Evolutionary conservation across 1,140 invertebrate species (phyloP).

Genomic region (Diploscapter pachys): DNA sequence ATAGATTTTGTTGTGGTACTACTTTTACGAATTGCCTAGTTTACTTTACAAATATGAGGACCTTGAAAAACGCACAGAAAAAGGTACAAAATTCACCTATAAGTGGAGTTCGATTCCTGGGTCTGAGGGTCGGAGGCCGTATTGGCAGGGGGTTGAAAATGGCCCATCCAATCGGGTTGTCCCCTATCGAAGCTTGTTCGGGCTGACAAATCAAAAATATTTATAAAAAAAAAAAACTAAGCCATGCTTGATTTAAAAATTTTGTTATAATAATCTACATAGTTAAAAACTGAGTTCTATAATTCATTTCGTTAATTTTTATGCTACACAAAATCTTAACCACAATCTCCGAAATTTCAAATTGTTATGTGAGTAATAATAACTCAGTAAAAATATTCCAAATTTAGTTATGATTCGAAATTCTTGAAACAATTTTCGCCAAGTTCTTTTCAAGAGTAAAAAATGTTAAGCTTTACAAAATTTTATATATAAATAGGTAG

Average conservation of each 20-base stretch:
- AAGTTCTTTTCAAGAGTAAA: too few species aligned
- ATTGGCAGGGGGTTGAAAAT: slow-evolving; percentile 35
- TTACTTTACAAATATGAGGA: too few species aligned
- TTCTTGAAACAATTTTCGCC: too few species aligned
- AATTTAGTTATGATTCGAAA: too few species aligned
- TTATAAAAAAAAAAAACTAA: not conserved
- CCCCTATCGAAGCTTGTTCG: not conserved
- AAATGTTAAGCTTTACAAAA: too few species aligned
- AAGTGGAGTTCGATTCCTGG: not conserved
- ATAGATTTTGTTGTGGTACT: too few species aligned
- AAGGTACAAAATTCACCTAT: slow-evolving; percentile 2
- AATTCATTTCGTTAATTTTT: too few species aligned
- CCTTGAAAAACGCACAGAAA: not conserved
- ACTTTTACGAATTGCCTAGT: too few species aligned
- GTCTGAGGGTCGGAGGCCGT: slow-evolving; percentile 17
- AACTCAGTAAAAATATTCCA: not conserved
- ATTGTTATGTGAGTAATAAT: slow-evolving; percentile 8
- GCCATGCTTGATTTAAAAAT: too few species aligned
- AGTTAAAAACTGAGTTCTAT: too few species aligned
- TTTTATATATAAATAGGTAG: too few species aligned
- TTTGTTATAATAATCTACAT: too few species aligned
- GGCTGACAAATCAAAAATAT: slow-evolving; percentile 16
- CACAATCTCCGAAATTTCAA: not conserved
- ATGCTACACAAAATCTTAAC: not conserved
- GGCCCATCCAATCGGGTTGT: slow-evolving; percentile 36